Percentiles rank a stretch among this genome's conserved stretches.
phyloP scores from a whole-genome alignment of 2,888 invertebrate genomes.

The Hypercompe scribonia region DNA sequence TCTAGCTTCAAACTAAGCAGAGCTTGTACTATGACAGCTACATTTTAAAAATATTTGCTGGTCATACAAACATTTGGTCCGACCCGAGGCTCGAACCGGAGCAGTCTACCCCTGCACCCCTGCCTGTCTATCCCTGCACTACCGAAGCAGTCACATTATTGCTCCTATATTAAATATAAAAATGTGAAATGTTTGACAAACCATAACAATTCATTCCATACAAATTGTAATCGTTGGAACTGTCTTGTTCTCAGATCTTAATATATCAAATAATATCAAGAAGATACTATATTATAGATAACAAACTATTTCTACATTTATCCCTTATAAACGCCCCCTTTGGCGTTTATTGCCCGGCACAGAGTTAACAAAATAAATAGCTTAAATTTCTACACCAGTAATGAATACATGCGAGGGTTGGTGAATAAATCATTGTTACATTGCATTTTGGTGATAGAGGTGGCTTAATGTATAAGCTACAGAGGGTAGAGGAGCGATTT shows the following conservation, averaged over 20 bases:
- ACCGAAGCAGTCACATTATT: too few relatives aligned
- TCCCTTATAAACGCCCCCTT: conserved; percentile 70
- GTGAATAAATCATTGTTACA: conserved; percentile 83
- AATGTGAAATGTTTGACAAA: too few relatives aligned
- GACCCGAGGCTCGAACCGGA: too few relatives aligned
- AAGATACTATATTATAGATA: conserved; percentile 66
- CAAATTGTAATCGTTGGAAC: background rate
- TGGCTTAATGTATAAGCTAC: conserved; percentile 23
- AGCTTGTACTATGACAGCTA: too few relatives aligned
- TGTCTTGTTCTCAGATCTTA: background rate
- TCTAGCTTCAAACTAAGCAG: too few relatives aligned
- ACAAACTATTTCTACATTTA: conserved; percentile 66
- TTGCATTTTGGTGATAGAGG: conserved; percentile 77
- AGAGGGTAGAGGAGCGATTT: conserved; percentile 21
- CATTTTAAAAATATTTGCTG: too few relatives aligned
- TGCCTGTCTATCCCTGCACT: too few relatives aligned
- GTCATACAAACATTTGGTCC: too few relatives aligned
- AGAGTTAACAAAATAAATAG: conserved; percentile 86
- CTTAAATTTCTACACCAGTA: conserved; percentile 86
- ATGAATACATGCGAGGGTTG: conserved; percentile 84
- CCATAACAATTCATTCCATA: too few relatives aligned
- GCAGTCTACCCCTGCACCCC: too few relatives aligned
- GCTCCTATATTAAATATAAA: too few relatives aligned
- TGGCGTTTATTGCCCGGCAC: conserved; percentile 79
- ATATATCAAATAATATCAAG: conserved; percentile 32